These are phyloP conservation scores for Lacerta bilineata DNA, from an alignment of 2,797 vertebrate genomes.

Conservation along the genomic window DNA sequence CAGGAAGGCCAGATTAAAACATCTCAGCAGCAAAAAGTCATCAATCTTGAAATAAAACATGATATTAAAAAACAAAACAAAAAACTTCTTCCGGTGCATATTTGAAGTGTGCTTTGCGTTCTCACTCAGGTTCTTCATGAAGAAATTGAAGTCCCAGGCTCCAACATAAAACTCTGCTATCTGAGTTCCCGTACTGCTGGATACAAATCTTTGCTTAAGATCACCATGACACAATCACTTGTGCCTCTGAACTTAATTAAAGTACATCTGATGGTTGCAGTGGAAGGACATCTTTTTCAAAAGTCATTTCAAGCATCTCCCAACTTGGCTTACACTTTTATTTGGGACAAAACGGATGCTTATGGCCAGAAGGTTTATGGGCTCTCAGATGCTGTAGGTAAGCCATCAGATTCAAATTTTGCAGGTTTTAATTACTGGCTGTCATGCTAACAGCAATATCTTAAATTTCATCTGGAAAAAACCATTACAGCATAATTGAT, in stretches of 20 bases:
- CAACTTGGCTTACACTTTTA: constrained; percentile 96
- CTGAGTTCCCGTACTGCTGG: constrained; percentile 95
- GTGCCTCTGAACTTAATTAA: constrained; percentile 96
- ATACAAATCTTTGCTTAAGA: constrained; percentile 96
- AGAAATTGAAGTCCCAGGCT: constrained; percentile 94
- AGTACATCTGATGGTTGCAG: constrained; percentile 98
- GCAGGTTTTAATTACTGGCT: constrained; percentile 12
- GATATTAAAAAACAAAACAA: background rate
- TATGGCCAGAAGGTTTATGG: constrained; percentile 97
- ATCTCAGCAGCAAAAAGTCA: constrained; percentile 1
- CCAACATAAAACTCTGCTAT: constrained; percentile 92
- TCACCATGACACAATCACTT: constrained; percentile 95
- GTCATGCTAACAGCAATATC: background rate
- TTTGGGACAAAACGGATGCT: constrained; percentile 98
- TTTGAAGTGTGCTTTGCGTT: constrained; percentile 33
- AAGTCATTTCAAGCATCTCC: constrained; percentile 97
- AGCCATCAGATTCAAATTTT: constrained; percentile 62
- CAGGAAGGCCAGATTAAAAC: constrained; percentile 22
- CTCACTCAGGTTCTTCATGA: constrained; percentile 94
- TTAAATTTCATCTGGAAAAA: no score
- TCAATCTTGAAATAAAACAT: constrained; percentile 13
- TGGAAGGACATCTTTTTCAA: constrained; percentile 98
- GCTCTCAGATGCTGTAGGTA: constrained; percentile 95
- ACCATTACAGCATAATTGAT: no score
- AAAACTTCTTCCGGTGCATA: background rate